Base-by-base conservation (phyloP, 2,888 invertebrate species). In the Cephus pygmeus region DNA sequence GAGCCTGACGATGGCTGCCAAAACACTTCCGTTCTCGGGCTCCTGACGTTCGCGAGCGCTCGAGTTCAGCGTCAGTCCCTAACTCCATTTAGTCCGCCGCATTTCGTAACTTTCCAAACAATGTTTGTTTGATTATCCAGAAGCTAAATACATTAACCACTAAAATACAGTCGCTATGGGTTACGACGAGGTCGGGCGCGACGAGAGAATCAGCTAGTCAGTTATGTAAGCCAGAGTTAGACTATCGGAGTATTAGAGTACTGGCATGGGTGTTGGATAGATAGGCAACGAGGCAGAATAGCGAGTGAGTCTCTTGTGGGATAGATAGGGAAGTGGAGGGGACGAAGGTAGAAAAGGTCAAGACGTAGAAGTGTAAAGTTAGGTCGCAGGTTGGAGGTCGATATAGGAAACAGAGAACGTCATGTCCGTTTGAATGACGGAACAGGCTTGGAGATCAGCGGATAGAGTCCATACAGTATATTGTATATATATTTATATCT, bases 31-130 rank as follows among this genome's bases (percentile, higher is more conserved):
- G 56, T 75, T 79, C 79, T 69, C 77, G 33, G 33, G 12, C 9
- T 31, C 71, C 12, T 71, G 71, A 71, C 33, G 31, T 12, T 71
- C 12, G 31, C 71, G 71, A 71, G 71, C 31, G 15, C 1, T 15
- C n/a, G 69, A 34, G 12, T 71, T 34, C 31, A 77, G 75, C 74
- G 74, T 69, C 75, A 74, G 71, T 74, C 75, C 74, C 77, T 77
- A 77, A 77, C 77, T 77, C 77, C 77, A 77, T 77, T 77, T 77
- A 75, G 77, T 75, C 77, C 34, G 68, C 36, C 77, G 76, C 81
- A 77, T 83, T 81, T 81, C 83, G 80, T 76, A 86, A 84, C 84
- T 85, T 81, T 75, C 76, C 83, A 82, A 85, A 86, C 85, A 83
- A 82, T 79, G 84, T 82, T 85, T 79, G 79, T 81, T 80, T 84